A percentile compares a stretch with the other conserved stretches of the same genome.
These are phyloP conservation scores for Rhynchomys soricoides DNA, from an alignment of 2,113 vertebrate species.

Conservation along the genomic window DNA sequence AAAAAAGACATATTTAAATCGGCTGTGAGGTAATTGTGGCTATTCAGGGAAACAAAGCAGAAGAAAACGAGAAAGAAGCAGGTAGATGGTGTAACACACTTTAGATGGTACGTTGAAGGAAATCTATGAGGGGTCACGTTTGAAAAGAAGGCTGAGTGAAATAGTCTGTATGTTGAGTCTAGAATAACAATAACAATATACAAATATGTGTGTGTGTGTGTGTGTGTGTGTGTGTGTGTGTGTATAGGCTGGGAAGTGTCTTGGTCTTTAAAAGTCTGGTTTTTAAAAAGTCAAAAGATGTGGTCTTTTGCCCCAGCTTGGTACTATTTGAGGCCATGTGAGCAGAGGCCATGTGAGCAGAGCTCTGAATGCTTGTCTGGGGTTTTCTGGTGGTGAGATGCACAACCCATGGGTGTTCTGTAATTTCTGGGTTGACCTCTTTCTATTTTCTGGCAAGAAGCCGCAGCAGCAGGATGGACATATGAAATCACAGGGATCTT, in stretches of 20 bases:
- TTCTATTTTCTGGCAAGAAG: constrained; percentile 40
- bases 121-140: not conserved
- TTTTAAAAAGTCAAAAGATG: not conserved
- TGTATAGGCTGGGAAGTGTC: not conserved
- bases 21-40: not conserved
- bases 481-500: not conserved
- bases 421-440: not conserved
- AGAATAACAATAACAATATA: not conserved
- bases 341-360: not conserved
- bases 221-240: too few relatives aligned
- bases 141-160: constrained; percentile 10
- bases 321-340: not conserved
- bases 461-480: not conserved
- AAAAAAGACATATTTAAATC: not conserved
- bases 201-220: too few relatives aligned
- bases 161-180: not conserved
- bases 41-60: not conserved
- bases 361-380: not conserved
- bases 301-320: not conserved
- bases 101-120: not conserved
- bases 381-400: not conserved
- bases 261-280: not conserved
- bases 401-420: not conserved
- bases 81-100: not conserved
- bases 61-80: not conserved